Evolutionary conservation across 2,888 invertebrate genomes (phyloP), one percentile per base, ranked within the genome.

Genomic region (Halictus quadricinctus): DNA sequence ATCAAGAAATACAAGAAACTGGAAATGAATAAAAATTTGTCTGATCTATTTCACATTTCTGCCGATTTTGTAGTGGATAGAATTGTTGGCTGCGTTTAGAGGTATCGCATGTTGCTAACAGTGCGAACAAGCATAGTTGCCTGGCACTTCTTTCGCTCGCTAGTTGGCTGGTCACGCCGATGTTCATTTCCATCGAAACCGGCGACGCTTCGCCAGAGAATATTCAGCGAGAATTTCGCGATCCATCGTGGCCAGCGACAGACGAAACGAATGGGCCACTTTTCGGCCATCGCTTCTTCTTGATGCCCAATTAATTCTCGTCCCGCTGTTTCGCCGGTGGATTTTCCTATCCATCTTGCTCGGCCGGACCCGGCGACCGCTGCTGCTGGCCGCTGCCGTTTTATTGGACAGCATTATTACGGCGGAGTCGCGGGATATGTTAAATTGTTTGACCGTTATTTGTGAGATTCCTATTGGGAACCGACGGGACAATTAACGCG

Each of bases 131-230:
- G 54, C 21, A 21, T n/a, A n/a, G 10, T 54, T 54, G 54, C 54
- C 21, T 54, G 54, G 54, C 54, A 54, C 41, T 41, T 69, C 41
- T 41, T 41, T 21, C 69, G 21, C 43, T 21, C 36, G 29, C 21
- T 13, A 25, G 25, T 6, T 18, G 43, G 25, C 29, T 3, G 29
- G 21, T 18, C 15, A 13, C 8, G 29, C 43, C 50, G 54, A 72
- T 36, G 66, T 79, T 84, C 70, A 84, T 83, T 84, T 36, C 7
- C 64, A 60, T 58, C 64, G 75, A 36, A 48, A 79, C 58, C 41
- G n/a, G 54, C 58, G 41, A 50, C 25, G 58, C 15, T 25, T 46
- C n/a, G n/a, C 25, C 2, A 70, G 70, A n/a, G 70, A 64, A 72
- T 66, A 75, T 72, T 77, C 72, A 13, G 3, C 41, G 70, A 25